A percentile compares a stretch with the other conserved stretches of the same genome.
These are phyloP conservation scores for Pycnomerus fuliginosus DNA, from an alignment of 2,888 invertebrate species.

Conservation along the genomic window DNA sequence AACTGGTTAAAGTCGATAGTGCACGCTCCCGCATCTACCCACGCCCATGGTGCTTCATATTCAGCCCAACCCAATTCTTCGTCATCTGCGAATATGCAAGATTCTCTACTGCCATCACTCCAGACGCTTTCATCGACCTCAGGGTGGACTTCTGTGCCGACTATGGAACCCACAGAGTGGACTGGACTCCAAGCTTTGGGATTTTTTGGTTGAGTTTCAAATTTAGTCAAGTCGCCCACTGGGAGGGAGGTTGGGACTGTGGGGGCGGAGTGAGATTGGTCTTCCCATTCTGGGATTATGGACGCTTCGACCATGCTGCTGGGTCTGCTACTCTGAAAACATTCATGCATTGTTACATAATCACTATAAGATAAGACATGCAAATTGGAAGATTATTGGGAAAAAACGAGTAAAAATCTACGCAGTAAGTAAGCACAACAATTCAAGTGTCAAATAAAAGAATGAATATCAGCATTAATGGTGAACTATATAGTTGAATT, in stretches of 20 bases:
- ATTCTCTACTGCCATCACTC: slow-evolving; percentile 67
- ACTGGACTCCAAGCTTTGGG: slow-evolving; percentile 86
- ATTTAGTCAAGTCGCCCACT: slow-evolving; percentile 60
- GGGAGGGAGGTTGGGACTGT: slow-evolving; percentile 66
- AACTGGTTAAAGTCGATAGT: slow-evolving; percentile 67
- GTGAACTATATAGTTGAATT: no score
- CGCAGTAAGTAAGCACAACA: no score
- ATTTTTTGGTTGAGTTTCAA: slow-evolving; percentile 73
- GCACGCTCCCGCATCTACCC: slow-evolving; percentile 70
- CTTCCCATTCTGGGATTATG: slow-evolving; percentile 61
- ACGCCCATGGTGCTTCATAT: slow-evolving; percentile 78
- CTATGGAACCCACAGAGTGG: slow-evolving; percentile 82
- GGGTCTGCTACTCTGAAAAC: no score
- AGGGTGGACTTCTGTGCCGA: slow-evolving; percentile 82
- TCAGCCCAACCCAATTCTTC: slow-evolving; percentile 79
- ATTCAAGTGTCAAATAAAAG: no score
- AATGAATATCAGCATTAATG: no score
- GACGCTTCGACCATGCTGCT: slow-evolving; percentile 60
- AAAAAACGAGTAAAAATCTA: no score
- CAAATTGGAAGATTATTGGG: no score
- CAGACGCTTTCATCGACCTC: slow-evolving; percentile 81
- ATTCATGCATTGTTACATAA: no score
- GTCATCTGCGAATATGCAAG: slow-evolving; percentile 78
- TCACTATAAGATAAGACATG: no score
- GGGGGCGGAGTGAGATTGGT: slow-evolving; percentile 72